A percentile compares a stretch with the other conserved stretches of the same genome.
phyloP scores from a whole-genome alignment of 1,140 invertebrate genomes.

The Trichomalopsis sarcophagae region DNA sequence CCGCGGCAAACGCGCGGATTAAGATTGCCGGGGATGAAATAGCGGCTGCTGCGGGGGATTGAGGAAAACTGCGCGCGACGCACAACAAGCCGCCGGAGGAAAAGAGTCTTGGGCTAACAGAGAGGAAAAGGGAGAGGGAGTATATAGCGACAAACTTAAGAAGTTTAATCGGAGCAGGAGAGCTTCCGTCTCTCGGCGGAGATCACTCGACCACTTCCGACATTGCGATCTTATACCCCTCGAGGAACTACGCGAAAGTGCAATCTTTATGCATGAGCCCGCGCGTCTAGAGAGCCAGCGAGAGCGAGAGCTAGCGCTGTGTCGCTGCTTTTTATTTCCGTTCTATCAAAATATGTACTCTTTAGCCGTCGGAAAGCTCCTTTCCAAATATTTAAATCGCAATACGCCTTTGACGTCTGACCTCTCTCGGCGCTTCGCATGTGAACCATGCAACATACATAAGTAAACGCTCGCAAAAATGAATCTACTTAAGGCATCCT shows the following conservation, averaged over 20 bases:
- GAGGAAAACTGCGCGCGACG: neutral
- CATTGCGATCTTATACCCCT: conserved; percentile 36
- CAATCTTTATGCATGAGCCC: conserved; percentile 59
- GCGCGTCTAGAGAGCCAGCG: neutral
- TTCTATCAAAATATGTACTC: conserved; percentile 55
- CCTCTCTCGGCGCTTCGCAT: no score
- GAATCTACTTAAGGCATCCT: conserved; percentile 17
- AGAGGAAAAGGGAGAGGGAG: neutral
- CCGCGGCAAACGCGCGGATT: conserved; percentile 11
- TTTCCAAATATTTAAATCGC: conserved; percentile 55
- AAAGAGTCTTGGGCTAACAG: conserved; percentile 26
- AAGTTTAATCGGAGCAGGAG: conserved; percentile 43
- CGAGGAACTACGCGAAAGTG: conserved; percentile 37
- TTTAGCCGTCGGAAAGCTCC: conserved; percentile 30
- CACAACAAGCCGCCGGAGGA: neutral
- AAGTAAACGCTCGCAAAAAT: neutral
- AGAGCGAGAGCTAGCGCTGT: neutral
- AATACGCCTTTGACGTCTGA: conserved; percentile 28
- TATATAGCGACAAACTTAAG: conserved; percentile 37
- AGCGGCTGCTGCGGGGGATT: neutral
- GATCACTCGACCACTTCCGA: conserved; percentile 43
- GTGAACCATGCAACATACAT: no score
- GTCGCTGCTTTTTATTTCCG: conserved; percentile 53
- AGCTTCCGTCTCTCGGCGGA: neutral
- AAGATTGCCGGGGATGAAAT: conserved; percentile 6